Base-by-base conservation (phyloP, 1,140 invertebrate species). In the Euura saliciscinereae region DNA sequence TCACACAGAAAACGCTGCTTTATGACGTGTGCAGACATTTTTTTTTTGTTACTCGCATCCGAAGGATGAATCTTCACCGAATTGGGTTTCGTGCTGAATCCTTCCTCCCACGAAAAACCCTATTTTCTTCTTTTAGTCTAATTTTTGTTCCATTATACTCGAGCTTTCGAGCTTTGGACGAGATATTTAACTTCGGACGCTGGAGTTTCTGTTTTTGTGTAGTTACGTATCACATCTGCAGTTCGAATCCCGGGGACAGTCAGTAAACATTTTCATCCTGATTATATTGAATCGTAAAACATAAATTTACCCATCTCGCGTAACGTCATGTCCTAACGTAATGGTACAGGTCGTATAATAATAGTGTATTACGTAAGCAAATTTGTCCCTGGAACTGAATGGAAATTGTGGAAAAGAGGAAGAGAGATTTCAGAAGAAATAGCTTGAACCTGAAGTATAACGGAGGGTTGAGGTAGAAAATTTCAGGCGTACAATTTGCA, bases 401-500 rank as follows among this genome's bases (percentile, higher is more conserved):
- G 2, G 51, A 59, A n/a, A n/a, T 8, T 59, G 51, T 2, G 8
- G 51, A n/a, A n/a, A n/a, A 59, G 51, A 2, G 8, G 51, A n/a
- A 59, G n/a, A 59, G 51, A 59, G 51, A 59, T 59, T 10, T n/a
- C n/a, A n/a, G n/a, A n/a, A n/a, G n/a, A n/a, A n/a, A n/a, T n/a
- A n/a, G n/a, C n/a, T n/a, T n/a, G n/a, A n/a, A n/a, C n/a, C n/a
- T n/a, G 51, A n/a, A n/a, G 2, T 59, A 51, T n/a, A 51, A n/a
- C 51, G 51, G 1, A 2, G 51, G 51, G 51, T 6, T 6, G 74
- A 75, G 72, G 71, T 73, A 66, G 72, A 75, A 79, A 73, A 70
- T 74, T 80, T 74, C 75, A 74, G 73, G 80, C 74, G 80, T 78
- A 76, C 76, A 79, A 81, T 80, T 80, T 81, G 79, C 80, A 81